Conservation (phyloP, 2,113 vertebrate species). For the Bos indicus region DNA sequence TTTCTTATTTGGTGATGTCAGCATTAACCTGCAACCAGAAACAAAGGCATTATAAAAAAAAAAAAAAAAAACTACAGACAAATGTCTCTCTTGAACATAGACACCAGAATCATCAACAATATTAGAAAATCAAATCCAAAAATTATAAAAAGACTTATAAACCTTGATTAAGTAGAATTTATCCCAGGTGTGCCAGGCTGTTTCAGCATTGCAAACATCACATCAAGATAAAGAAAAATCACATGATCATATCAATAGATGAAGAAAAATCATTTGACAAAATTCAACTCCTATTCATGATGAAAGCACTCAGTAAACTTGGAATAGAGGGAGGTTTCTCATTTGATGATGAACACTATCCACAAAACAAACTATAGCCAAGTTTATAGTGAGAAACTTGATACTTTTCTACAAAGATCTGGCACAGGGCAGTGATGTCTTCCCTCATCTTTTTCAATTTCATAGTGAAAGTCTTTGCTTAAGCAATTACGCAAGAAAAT, state of each 20-base stretch:
- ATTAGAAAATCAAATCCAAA: background rate
- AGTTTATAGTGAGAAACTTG: background rate
- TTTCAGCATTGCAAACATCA: background rate
- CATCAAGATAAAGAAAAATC: background rate
- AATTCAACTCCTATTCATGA: background rate
- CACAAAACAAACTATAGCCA: background rate
- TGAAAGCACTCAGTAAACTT: background rate
- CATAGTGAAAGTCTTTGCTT: background rate
- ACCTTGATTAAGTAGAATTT: background rate
- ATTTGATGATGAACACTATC: background rate
- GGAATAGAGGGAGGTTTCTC: background rate
- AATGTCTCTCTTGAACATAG: background rate
- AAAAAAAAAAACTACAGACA: background rate
- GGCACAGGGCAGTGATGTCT: no score
- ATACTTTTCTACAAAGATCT: background rate
- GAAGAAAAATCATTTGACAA: background rate
- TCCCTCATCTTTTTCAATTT: background rate
- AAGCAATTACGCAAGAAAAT: background rate
- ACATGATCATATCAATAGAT: background rate
- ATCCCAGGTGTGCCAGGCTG: background rate
- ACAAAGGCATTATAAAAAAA: background rate
- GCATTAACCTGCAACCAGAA: background rate
- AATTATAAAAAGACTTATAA: background rate
- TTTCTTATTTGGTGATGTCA: background rate
- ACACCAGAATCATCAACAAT: background rate